phyloP scores from a whole-genome alignment of 2,113 vertebrate genomes.

The Conger conger region DNA sequence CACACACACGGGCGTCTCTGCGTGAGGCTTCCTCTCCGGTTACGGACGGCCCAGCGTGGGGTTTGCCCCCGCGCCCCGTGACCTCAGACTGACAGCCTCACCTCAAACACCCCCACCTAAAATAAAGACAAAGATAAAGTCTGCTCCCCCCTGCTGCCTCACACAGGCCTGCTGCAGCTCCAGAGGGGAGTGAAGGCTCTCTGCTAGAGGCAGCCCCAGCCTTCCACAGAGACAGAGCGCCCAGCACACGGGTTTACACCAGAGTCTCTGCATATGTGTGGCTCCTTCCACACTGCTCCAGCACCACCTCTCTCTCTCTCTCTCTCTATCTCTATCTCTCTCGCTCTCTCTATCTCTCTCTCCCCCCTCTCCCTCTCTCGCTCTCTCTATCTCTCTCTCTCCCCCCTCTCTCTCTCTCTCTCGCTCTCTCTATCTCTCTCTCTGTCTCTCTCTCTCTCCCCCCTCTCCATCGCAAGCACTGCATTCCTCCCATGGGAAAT shows the following conservation, averaged over 20 bases:
- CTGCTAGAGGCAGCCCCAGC: neutral
- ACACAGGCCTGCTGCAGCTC: neutral
- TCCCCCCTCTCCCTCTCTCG: too few relatives aligned
- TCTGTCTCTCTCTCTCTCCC: neutral
- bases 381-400: too few relatives aligned
- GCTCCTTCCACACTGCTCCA: neutral
- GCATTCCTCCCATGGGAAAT: constrained; percentile 32
- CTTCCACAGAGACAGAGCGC: neutral
- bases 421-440: too few relatives aligned
- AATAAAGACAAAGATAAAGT: neutral
- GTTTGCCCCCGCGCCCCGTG: neutral
- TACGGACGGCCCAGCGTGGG: neutral
- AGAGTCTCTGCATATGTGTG: neutral
- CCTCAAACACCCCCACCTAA: neutral
- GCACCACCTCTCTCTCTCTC: too few relatives aligned
- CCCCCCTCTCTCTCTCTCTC: too few relatives aligned
- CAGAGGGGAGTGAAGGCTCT: neutral
- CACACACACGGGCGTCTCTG: neutral
- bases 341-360: too few relatives aligned
- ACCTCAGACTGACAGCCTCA: neutral
- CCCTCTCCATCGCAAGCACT: constrained; percentile 1
- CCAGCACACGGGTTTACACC: neutral
- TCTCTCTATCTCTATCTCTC: too few relatives aligned
- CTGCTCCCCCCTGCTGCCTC: neutral
- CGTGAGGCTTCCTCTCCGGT: neutral